A percentile compares a stretch with the other conserved stretches of the same genome.
phyloP scores from a whole-genome alignment of 2,888 invertebrate species.

The Dyspetes luteomarginatus region DNA sequence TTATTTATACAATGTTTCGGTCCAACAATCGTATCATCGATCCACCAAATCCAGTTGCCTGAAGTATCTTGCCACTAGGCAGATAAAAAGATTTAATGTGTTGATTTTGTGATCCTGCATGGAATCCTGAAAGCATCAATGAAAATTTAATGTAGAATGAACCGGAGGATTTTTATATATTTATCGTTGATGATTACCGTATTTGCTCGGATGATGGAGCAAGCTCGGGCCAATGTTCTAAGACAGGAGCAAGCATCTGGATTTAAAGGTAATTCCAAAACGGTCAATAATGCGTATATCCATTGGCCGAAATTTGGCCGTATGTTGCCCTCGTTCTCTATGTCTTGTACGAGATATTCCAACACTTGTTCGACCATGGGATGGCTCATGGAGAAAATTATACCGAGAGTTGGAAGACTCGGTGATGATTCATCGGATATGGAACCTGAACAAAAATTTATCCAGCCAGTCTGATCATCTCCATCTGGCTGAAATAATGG shows the following conservation, averaged over 20 bases:
- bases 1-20: conserved; percentile 25
- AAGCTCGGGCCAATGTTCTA: conserved; percentile 87
- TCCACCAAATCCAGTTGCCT: conserved; percentile 91
- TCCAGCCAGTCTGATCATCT: conserved; percentile 83
- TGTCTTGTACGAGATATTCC: conserved; percentile 84
- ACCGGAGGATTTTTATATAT: no score
- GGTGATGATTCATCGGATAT: conserved; percentile 20
- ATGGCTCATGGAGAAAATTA: conserved; percentile 84
- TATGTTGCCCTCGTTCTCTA: conserved; percentile 83
- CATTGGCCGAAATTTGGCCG: conserved; percentile 86
- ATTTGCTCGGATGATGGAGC: conserved; percentile 85
- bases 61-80: conserved; percentile 90
- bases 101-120: conserved; percentile 82
- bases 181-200: no score
- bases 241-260: conserved; percentile 88
- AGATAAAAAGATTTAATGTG: conserved; percentile 90
- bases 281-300: conserved; percentile 89
- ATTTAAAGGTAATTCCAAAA: conserved; percentile 87
- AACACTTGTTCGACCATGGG: conserved; percentile 83
- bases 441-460: conserved; percentile 82
- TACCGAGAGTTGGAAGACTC: conserved; percentile 73
- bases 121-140: conserved; percentile 62
- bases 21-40: conserved; percentile 64
- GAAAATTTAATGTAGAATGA: no score
- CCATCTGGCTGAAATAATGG: conserved; percentile 80